Evolutionary conservation across 92 coral and sea anemone species (phyloP), one percentile per base, ranked within the genome.

Genomic region (Zoanthus sociatus): DNA sequence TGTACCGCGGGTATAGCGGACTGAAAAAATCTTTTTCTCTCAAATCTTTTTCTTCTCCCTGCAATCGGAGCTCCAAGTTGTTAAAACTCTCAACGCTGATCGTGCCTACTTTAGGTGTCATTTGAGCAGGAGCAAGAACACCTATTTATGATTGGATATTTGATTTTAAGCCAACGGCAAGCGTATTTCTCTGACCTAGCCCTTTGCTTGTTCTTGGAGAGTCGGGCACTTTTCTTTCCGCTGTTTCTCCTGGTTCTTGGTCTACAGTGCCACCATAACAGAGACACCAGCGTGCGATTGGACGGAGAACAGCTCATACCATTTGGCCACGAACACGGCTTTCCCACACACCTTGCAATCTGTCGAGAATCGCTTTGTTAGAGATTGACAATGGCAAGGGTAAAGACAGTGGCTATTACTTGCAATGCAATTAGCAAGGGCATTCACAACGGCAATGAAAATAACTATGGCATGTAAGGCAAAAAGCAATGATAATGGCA

Each of bases 251-350:
- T 72, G 56, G 58, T 55, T 11, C 82, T 69, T 44, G 55, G 84
- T 26, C 87, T 67, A 76, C 98, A 94, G 76, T 79, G 89, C 98
- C 98, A 94, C 53, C 98, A 90, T 26, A 94, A 78, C 11, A 94
- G 37, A 20, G 89, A 83, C 37, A 94, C 93, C 12, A 84, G 51
- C 3, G 60, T 83, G 18, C 94, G 88, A 5, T 86, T 83, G 16
- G 92, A 90, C 6, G 98, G 92, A 11, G 48, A 68, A 37, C 98
- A 94, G 11, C 86, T 71, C 93, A 89, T 89, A 0, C 91, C 90
- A 10, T 88, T 87, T 10, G 90, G 92, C 87, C 93, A 67, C 6
- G 98, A 94, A 73, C 98, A 94, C 13, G 89, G 88, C 72, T 94
- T 94, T 16, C 73, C 74, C 4, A 89, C 92, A 78, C 98, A 94